These are phyloP conservation scores for Rhinophrynus dorsalis DNA, from an alignment of 2,797 vertebrate species.

Conservation along the genomic window DNA sequence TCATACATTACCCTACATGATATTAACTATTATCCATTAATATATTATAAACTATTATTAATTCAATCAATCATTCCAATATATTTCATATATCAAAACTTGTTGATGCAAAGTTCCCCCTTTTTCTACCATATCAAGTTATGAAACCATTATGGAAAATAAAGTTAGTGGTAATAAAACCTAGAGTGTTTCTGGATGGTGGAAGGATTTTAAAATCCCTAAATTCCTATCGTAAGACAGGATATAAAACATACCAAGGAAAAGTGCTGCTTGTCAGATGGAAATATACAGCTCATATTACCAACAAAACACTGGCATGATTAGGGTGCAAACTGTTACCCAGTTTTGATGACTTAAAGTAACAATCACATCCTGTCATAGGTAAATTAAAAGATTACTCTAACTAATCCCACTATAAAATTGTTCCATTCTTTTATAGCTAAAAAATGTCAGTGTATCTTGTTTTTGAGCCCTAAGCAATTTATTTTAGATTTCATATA, in stretches of 20 bases:
- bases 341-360: not conserved
- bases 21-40: no score
- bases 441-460: not conserved
- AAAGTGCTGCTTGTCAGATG: slow-evolving; percentile 13
- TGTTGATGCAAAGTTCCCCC: not conserved
- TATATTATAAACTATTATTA: no score
- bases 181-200: slow-evolving; percentile 15
- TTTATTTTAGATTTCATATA: slow-evolving; percentile 10
- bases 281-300: not conserved
- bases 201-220: slow-evolving; percentile 25
- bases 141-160: not conserved
- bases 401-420: slow-evolving; percentile 29
- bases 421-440: slow-evolving; percentile 5
- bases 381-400: slow-evolving; percentile 3
- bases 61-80: no score
- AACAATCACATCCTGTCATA: slow-evolving; percentile 2
- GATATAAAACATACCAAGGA: not conserved
- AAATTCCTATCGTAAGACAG: not conserved
- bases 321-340: slow-evolving; percentile 14
- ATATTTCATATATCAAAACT: no score
- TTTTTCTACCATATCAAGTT: not conserved
- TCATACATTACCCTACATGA: no score
- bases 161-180: not conserved
- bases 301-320: slow-evolving; percentile 1
- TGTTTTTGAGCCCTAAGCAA: not conserved